Evolutionary conservation across 2,888 invertebrate species (phyloP), one percentile per base, ranked within the genome.

Genomic region (Stictocephala bisonia): DNA sequence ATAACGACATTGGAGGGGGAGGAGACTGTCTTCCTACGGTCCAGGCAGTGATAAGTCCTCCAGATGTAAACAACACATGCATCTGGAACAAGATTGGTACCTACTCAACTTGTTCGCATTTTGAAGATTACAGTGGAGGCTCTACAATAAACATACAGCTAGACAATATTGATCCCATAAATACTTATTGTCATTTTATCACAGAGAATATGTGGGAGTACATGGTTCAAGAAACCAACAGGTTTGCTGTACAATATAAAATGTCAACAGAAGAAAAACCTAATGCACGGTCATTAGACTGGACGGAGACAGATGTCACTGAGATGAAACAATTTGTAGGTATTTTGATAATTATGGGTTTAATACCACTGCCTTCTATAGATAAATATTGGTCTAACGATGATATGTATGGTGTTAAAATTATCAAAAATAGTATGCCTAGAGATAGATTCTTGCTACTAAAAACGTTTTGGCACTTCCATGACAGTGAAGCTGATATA

Each of bases 401-500:
- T 29, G 18, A 4, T n/a, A 26, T 56, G 2, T 56, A 56, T 29
- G 56, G 31, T 9, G 27, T 26, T 22, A 22, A 26, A 53, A 9
- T 53, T 22, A 26, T 53, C 22, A 53, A 53, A 53, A 27, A 53
- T 2, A 26, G n/a, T 1, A 56, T 56, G 56, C 1, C 31, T 29
- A 56, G 56, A 56, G 56, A 56, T 18, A n/a, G 56, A 3, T 56
- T 53, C 26, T 26, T 53, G n/a, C n/a, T 26, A 26, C 24, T 53
- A 20, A 53, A 53, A n/a, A 53, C 24, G n/a, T 56, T 56, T 13
- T 56, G 29, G 56, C 31, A 56, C 31, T 56, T 56, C 31, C 7
- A n/a, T n/a, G 27, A 56, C 18, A 56, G 31, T 29, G 7, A 56
- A 31, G n/a, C n/a, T n/a, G n/a, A n/a, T n/a, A n/a, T n/a, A n/a